phyloP scores from a whole-genome alignment of 2,113 vertebrate species.

The Corydoras sp. region DNA sequence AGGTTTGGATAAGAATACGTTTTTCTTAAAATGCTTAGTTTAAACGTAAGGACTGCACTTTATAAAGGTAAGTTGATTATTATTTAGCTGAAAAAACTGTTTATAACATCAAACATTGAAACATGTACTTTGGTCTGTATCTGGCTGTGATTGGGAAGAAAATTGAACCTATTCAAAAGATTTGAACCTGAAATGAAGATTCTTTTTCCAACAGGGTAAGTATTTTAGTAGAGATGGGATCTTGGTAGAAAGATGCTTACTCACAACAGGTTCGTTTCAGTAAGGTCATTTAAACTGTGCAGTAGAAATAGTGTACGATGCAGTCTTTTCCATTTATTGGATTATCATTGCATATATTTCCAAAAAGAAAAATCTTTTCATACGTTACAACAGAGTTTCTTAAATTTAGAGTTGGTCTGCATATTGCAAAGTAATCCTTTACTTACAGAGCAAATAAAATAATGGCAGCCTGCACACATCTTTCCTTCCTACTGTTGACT shows the following conservation, averaged over 20 bases:
- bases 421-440: constrained; percentile 31
- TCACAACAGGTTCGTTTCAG: not conserved
- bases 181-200: too few relatives aligned
- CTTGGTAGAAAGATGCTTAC: not conserved
- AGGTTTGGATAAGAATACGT: too few relatives aligned
- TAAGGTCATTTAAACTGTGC: not conserved
- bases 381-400: constrained; percentile 23
- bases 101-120: too few relatives aligned
- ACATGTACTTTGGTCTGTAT: too few relatives aligned
- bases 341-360: constrained; percentile 10
- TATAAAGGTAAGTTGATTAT: too few relatives aligned
- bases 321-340: constrained; percentile 10
- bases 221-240: not conserved
- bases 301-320: constrained; percentile 19
- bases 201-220: too few relatives aligned
- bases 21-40: too few relatives aligned
- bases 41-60: too few relatives aligned
- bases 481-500: constrained; percentile 54
- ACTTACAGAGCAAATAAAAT: constrained; percentile 37
- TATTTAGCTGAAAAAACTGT: too few relatives aligned
- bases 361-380: constrained; percentile 10
- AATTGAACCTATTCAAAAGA: too few relatives aligned
- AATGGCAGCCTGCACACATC: constrained; percentile 48
- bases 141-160: too few relatives aligned
- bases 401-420: constrained; percentile 25